These are phyloP conservation scores for Sycophila texana DNA, from an alignment of 2,888 invertebrate species.

Conservation along the genomic window DNA sequence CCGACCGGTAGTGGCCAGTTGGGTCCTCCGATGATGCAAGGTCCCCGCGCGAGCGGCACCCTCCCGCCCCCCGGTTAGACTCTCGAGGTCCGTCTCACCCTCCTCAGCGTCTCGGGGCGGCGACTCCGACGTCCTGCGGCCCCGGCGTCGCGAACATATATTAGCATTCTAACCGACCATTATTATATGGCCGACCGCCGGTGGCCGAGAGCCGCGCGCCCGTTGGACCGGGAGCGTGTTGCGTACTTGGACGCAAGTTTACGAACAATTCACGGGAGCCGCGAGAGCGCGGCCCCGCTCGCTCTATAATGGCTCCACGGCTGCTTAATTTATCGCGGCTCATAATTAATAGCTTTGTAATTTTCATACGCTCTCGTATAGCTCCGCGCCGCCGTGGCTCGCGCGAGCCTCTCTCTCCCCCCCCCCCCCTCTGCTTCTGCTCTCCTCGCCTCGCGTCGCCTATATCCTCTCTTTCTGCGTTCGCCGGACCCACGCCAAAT, in stretches of 20 bases:
- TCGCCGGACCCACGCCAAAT: not conserved
- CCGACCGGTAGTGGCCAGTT: slow-evolving; percentile 46
- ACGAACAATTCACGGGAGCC: slow-evolving; percentile 74
- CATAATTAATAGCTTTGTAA: slow-evolving; percentile 76
- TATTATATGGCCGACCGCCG: slow-evolving; percentile 72
- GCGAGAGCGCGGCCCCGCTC: slow-evolving; percentile 55
- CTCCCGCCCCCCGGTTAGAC: not conserved
- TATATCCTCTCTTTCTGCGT: not conserved
- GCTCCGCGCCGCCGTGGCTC: not conserved
- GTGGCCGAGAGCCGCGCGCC: not conserved
- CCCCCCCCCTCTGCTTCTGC: too few relatives aligned
- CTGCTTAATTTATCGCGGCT: slow-evolving; percentile 74
- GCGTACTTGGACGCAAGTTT: slow-evolving; percentile 68
- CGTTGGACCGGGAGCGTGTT: slow-evolving; percentile 30
- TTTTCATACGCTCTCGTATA: slow-evolving; percentile 70
- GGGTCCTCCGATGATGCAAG: slow-evolving; percentile 64
- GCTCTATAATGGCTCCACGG: slow-evolving; percentile 75
- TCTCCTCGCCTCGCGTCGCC: not conserved
- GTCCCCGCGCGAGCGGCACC: slow-evolving; percentile 64
- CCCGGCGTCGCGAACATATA: slow-evolving; percentile 70
- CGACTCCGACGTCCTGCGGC: slow-evolving; percentile 13
- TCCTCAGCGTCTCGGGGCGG: not conserved
- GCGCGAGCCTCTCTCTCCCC: not conserved
- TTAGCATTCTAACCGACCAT: slow-evolving; percentile 75
- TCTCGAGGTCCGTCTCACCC: slow-evolving; percentile 9